Evolutionary conservation across 2,113 vertebrate species (phyloP).

Genomic region (Glareola pratincola): DNA sequence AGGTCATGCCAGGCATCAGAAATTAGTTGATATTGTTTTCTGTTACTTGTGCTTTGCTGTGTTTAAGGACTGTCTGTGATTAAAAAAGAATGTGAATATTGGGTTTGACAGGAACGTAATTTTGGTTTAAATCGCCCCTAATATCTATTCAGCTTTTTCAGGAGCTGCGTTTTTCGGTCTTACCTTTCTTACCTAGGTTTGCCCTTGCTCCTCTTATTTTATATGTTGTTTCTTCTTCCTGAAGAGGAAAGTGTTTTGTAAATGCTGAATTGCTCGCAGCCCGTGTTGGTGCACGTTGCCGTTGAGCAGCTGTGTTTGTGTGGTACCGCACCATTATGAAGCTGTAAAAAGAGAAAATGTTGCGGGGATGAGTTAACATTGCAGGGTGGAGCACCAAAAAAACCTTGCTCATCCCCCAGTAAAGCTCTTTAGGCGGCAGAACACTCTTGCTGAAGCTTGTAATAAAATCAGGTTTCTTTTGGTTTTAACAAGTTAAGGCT

Average conservation of each 20-base stretch:
- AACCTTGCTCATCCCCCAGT: background rate
- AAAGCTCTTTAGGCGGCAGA: slow-evolving; percentile 18
- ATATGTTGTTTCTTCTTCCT: background rate
- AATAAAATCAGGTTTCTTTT: slow-evolving; percentile 24
- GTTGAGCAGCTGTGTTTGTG: slow-evolving; percentile 35
- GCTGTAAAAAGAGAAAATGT: slow-evolving; percentile 13
- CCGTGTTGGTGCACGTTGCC: background rate
- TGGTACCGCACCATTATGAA: background rate
- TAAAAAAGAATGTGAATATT: background rate
- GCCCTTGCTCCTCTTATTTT: background rate
- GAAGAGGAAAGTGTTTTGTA: background rate
- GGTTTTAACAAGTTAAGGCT: slow-evolving; percentile 51
- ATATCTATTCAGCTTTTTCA: background rate
- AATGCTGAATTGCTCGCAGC: background rate
- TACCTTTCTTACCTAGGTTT: background rate
- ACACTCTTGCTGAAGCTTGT: slow-evolving; percentile 30
- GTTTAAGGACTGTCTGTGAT: background rate
- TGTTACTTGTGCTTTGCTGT: background rate
- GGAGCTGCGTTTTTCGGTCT: background rate
- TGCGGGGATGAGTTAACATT: background rate
- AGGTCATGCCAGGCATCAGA: background rate
- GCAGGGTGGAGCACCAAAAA: slow-evolving; percentile 33
- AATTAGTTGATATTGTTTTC: background rate
- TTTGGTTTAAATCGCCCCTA: background rate
- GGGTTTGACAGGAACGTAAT: background rate